Evolutionary conservation across 2,888 invertebrate genomes (phyloP), one percentile per base, ranked within the genome.

Genomic region (Xanthia togata): DNA sequence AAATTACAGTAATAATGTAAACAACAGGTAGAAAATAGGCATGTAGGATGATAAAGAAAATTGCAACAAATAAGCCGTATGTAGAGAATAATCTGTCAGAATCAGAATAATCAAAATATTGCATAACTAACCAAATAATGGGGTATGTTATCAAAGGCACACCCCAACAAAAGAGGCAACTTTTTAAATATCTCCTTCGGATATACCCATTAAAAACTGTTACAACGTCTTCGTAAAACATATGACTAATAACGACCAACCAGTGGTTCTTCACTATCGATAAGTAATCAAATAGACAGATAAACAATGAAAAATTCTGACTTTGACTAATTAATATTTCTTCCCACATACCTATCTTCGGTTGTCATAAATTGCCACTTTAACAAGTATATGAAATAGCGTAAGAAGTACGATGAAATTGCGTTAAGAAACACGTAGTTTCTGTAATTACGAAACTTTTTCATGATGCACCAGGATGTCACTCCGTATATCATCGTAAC

Each of bases 391-490:
- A 53, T 53, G 11, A 53, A 31, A 55, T 17, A 23, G 4, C 4
- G 2, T 31, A 73, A 35, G 3, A 47, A 44, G 5, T 70, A 62
- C 20, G 41, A n/a, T 9, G 50, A 60, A 20, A 73, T 74, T 44
- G 44, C 26, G 62, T 63, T 75, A 2, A 74, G n/a, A 17, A 47
- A 63, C 17, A 75, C 63, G 23, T 31, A 76, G 11, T 53, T 53
- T n/a, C n/a, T 53, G 23, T 53, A 53, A n/a, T 53, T 53, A 53
- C 53, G 53, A 11, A 53, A 53, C 53, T 63, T 75, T 5, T 38
- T 31, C 2, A 75, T 57, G 23, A 75, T 64, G 17, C 44, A 63
- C 73, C 74, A 73, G n/a, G 74, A 75, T 6, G 8, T 23, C 17
- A 55, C 44, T 14, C 75, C 75, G 4, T 26, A 74, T n/a, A n/a